These are phyloP conservation scores for Mormoops blainvillei DNA, from an alignment of 2,113 vertebrate genomes.

Conservation along the genomic window DNA sequence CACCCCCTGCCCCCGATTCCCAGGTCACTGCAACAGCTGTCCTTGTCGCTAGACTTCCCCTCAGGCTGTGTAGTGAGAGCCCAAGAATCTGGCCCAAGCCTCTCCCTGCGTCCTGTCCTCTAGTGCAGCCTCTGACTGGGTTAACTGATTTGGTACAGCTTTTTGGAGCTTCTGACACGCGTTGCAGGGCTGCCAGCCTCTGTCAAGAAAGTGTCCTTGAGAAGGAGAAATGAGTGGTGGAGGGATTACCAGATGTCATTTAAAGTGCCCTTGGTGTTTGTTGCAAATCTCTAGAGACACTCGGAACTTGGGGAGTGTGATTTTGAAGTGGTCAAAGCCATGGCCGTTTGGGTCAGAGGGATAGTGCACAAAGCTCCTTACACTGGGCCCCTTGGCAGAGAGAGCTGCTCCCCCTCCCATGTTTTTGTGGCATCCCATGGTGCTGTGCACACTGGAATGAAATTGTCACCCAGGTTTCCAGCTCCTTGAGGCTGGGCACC, in stretches of 20 bases:
- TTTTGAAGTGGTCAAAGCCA: background rate
- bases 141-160: background rate
- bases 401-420: background rate
- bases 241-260: background rate
- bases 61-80: fast-evolving
- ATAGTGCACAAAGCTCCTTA: fast-evolving
- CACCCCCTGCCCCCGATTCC: background rate
- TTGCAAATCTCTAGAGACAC: background rate
- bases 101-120: background rate
- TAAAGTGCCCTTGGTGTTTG: background rate
- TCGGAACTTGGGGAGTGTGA: background rate
- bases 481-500: background rate
- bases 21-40: background rate
- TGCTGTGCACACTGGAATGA: background rate
- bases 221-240: background rate
- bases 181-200: background rate
- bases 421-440: too few relatives aligned
- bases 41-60: fast-evolving
- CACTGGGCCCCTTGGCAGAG: background rate
- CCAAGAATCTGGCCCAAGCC: background rate
- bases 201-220: background rate
- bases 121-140: background rate
- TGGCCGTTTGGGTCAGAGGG: background rate
- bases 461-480: background rate
- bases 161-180: background rate